Conservation (phyloP, 2,113 vertebrate species). For the Campylomormyrus numenius region DNA sequence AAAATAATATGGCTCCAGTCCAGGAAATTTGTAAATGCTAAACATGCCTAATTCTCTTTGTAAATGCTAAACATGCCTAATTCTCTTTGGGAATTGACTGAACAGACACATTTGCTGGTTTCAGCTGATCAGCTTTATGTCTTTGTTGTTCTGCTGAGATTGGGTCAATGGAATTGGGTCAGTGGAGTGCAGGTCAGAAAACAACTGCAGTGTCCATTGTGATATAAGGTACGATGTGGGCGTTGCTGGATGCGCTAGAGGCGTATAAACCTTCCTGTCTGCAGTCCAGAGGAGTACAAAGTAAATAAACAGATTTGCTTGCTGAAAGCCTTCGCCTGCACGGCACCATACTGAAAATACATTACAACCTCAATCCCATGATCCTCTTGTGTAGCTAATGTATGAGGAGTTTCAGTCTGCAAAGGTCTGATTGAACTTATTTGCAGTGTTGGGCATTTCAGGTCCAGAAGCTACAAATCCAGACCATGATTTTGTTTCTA, state of each 20-base stretch:
- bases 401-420: too few species aligned
- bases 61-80: not conserved
- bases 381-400: not conserved
- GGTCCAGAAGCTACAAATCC: too few species aligned
- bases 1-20: not conserved
- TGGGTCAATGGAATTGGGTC: not conserved
- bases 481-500: too few species aligned
- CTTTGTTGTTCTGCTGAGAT: not conserved
- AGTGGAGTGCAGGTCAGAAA: not conserved
- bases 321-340: not conserved
- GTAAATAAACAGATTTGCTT: not conserved
- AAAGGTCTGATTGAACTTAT: not conserved
- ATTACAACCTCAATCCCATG: not conserved
- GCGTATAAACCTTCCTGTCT: not conserved
- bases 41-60: not conserved
- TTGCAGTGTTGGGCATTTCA: too few species aligned
- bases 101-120: not conserved
- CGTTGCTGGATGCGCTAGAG: not conserved
- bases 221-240: not conserved
- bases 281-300: not conserved
- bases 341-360: not conserved
- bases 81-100: not conserved
- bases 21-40: not conserved
- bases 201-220: not conserved
- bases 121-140: not conserved